Base-by-base conservation (phyloP, 64 coral and sea anemone genomes). In the Montipora efflorescens region DNA sequence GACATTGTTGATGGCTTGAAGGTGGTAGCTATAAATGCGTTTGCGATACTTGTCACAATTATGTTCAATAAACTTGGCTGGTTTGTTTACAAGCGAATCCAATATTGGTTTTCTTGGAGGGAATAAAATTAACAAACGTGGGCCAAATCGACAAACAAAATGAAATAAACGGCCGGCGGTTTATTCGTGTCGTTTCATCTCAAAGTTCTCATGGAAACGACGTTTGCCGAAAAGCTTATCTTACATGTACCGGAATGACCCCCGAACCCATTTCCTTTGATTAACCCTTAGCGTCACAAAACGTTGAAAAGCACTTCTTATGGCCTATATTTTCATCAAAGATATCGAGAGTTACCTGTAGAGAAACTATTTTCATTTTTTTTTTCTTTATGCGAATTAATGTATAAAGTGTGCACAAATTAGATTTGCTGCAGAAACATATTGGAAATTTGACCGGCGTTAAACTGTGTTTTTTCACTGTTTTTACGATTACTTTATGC, bases 151-250 rank as follows among this genome's bases (percentile, higher is more conserved):
- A 9, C 59, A 64, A 36, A 68, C 19, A 1, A 59, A 57, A 8
- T 7, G 6, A 82, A 84, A 68, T 36, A 36, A 36, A 36, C 36
- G 36, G 36, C 36, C 44, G 14, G 59, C 59, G 81, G 28, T 46
- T 62, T 25, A 45, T 84, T 86, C 22, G 82, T 72, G 4, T 71
- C 7, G n/a, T 72, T 49, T 52, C 66, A 86, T 25, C 47, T 86
- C 16, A 84, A 44, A 2, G 61, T 86, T 86, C 16, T 86, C 61
- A 84, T 84, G 81, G 81, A 84, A 84, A 84, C 81, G 16, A 79
- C 7, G 57, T 59, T 36, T 36, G 36, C 36, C 36, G 36, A 36
- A 36, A 36, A 36, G 36, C 36, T 36, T 36, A 36, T 36, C 36
- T 36, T 36, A 36, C 36, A 36, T 36, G 36, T 36, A 36, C 36